These are phyloP conservation scores for Halcyon leucocephala DNA, from an alignment of 2,797 vertebrate genomes.

Conservation along the genomic window DNA sequence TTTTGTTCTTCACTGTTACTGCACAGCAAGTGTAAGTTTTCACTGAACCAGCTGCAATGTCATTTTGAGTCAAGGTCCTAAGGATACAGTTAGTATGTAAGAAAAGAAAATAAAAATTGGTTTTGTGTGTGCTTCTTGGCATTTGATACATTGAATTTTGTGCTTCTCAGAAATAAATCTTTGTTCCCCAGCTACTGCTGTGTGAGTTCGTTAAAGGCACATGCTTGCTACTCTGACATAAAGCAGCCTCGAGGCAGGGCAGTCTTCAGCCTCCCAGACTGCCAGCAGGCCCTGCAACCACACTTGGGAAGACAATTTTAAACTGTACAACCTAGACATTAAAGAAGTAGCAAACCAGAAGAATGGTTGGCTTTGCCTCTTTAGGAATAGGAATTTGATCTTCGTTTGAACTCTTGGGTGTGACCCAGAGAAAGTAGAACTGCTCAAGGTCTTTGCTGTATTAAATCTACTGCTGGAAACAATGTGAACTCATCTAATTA, in stretches of 20 bases:
- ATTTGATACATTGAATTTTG: not conserved
- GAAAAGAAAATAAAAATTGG: not conserved
- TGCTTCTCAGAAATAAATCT: not conserved
- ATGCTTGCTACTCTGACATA: accelerated
- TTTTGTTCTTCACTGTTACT: not conserved
- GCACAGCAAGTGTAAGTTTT: not conserved
- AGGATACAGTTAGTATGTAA: not conserved
- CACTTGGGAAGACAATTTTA: not conserved
- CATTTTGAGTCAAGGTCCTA: not conserved
- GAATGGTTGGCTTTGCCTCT: not conserved
- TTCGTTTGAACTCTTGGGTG: not conserved
- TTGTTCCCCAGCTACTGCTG: not conserved
- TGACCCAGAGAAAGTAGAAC: not conserved
- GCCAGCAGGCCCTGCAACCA: not conserved
- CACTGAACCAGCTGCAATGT: not conserved
- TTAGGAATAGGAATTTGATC: not conserved
- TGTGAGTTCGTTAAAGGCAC: not conserved
- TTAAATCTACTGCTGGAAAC: not conserved
- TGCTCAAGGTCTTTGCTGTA: conserved; percentile 3
- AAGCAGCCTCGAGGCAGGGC: not conserved
- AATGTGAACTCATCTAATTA: conserved; percentile 9
- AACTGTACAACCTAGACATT: not conserved
- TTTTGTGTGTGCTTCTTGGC: not conserved
- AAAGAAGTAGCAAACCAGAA: not conserved
- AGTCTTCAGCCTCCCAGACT: not conserved